phyloP scores from a whole-genome alignment of 2,888 invertebrate species.

The Buathra laborator region DNA sequence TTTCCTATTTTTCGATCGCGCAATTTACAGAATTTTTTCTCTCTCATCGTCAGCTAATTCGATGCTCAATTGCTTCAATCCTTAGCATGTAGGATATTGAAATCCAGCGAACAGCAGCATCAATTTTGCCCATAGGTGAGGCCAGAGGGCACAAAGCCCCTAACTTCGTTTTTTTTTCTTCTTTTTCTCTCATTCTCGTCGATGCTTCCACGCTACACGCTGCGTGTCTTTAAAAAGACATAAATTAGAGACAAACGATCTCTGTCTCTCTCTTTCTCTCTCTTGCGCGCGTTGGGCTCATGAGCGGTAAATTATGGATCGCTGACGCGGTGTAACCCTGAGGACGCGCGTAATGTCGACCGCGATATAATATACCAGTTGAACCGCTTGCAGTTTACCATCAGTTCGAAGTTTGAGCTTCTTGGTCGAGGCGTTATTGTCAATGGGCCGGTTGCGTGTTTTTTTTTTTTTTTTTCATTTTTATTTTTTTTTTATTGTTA shows the following conservation, averaged over 20 bases:
- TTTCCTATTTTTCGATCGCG: too few species aligned
- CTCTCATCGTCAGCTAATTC: too few species aligned
- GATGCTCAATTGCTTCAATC: too few species aligned
- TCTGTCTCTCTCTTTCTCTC: constrained; percentile 21
- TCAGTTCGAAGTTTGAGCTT: constrained; percentile 38
- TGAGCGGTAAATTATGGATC: constrained; percentile 84
- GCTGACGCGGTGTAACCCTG: constrained; percentile 75
- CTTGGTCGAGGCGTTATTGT: constrained; percentile 4
- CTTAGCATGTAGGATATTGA: constrained; percentile 29
- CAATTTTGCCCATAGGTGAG: not conserved
- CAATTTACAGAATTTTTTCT: too few species aligned
- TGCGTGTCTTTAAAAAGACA: constrained; percentile 83
- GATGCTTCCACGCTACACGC: constrained; percentile 68
- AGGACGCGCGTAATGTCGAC: constrained; percentile 69
- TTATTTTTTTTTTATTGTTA: not conserved
- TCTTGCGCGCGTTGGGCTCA: constrained; percentile 78
- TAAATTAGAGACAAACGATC: constrained; percentile 83
- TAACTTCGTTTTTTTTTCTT: not conserved
- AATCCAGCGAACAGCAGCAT: constrained; percentile 65
- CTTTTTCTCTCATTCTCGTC: not conserved
- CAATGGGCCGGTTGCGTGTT: not conserved
- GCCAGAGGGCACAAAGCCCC: too few species aligned
- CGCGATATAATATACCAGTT: constrained; percentile 32
- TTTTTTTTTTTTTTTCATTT: not conserved
- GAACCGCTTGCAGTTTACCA: constrained; percentile 27